Percentiles rank a stretch among this genome's conserved stretches.
Evolutionary conservation across 2,797 vertebrate species (phyloP).

Genomic region (Chloroceryle inda): DNA sequence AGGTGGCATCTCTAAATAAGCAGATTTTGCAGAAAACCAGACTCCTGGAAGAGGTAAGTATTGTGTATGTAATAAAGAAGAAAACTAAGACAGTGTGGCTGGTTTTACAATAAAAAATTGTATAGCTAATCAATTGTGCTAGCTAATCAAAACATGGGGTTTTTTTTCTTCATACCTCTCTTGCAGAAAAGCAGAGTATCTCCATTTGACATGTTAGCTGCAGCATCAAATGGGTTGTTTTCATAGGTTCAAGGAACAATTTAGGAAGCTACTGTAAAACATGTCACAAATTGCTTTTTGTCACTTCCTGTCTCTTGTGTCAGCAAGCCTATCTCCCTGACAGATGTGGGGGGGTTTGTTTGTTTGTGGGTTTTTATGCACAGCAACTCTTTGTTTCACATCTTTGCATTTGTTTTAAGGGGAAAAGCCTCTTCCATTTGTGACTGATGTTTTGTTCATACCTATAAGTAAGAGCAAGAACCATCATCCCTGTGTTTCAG

Average conservation of each 20-base stretch:
- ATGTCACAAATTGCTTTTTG: not conserved
- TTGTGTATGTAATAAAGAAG: not conserved
- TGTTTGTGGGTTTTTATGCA: not conserved
- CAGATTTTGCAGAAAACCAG: constrained; percentile 90
- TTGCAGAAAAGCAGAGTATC: not conserved
- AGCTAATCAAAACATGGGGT: not conserved
- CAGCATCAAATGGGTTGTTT: not conserved
- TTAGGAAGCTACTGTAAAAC: not conserved
- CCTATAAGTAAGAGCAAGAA: not conserved
- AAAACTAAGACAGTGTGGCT: not conserved
- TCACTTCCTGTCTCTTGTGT: not conserved
- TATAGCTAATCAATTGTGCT: not conserved
- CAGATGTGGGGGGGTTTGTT: not conserved
- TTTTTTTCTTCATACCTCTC: not conserved
- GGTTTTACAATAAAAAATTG: not conserved
- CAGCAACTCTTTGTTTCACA: not conserved
- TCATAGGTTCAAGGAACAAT: not conserved
- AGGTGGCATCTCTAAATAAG: constrained; percentile 89
- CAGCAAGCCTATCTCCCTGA: not conserved
- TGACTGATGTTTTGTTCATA: not conserved
- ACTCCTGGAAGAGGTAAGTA: constrained; percentile 88
- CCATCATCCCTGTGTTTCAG: not conserved
- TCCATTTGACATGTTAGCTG: not conserved
- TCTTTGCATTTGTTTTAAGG: not conserved
- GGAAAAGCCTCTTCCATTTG: not conserved